Conservation (phyloP, 1,140 invertebrate species). For the Hylyphantes graminicola region DNA sequence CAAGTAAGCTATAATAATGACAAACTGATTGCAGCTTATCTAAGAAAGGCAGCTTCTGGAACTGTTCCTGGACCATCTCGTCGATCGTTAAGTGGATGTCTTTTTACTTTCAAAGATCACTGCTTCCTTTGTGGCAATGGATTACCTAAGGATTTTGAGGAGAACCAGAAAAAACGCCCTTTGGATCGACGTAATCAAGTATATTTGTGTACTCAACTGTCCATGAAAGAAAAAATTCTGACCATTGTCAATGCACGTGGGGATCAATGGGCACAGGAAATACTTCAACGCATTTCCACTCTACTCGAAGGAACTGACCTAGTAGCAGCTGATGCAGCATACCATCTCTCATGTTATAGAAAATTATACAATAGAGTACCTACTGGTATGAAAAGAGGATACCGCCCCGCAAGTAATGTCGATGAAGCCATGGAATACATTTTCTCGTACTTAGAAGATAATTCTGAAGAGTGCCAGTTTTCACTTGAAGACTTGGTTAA, state of each 20-base stretch:
- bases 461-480: constrained; percentile 14
- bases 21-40: background rate
- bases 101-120: no score
- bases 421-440: constrained; percentile 18
- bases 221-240: background rate
- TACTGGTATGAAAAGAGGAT: background rate
- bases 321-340: constrained; percentile 1
- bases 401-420: background rate
- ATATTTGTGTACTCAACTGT: background rate
- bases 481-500: background rate
- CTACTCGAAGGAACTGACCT: background rate
- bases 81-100: no score
- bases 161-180: background rate
- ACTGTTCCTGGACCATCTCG: no score
- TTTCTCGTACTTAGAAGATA: constrained; percentile 11
- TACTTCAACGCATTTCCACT: background rate
- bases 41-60: no score
- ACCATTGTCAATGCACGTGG: background rate
- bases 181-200: background rate
- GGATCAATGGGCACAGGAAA: background rate
- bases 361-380: background rate
- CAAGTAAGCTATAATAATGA: background rate
- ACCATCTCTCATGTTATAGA: background rate
- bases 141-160: background rate
- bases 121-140: background rate